Percentiles rank a stretch among this genome's conserved stretches.
These are phyloP conservation scores for Scleropages formosus DNA, from an alignment of 2,797 vertebrate genomes.

Conservation along the genomic window DNA sequence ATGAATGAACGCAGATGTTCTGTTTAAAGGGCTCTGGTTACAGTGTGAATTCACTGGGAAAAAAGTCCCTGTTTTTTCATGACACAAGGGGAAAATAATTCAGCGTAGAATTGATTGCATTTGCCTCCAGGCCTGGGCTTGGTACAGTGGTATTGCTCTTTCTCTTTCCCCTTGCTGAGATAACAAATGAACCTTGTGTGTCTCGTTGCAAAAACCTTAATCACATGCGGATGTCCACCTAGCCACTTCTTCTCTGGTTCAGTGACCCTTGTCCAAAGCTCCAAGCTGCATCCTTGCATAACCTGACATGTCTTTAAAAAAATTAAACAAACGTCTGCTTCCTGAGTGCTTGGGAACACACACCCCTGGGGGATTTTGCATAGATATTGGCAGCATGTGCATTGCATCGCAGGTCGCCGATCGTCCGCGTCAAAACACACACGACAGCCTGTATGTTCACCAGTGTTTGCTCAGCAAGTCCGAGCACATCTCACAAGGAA, in stretches of 20 bases:
- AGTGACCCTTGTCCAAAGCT: constrained; percentile 1
- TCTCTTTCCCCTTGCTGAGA: background rate
- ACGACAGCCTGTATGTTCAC: constrained; percentile 39
- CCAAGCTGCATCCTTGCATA: background rate
- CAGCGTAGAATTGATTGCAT: background rate
- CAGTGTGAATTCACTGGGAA: background rate
- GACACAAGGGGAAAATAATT: background rate
- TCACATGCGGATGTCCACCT: constrained; percentile 1
- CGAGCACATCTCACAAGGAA: background rate
- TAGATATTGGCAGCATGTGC: constrained; percentile 55
- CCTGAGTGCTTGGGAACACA: constrained; percentile 10
- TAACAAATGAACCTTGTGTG: constrained; percentile 15
- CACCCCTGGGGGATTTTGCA: constrained; percentile 39
- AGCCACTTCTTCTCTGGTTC: background rate
- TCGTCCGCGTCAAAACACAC: constrained; percentile 45
- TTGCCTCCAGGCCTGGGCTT: background rate
- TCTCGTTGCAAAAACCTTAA: background rate
- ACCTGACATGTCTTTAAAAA: constrained; percentile 6
- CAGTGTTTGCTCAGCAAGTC: constrained; percentile 35
- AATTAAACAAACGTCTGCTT: background rate
- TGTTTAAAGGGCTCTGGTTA: background rate
- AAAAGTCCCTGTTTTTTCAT: constrained; percentile 16
- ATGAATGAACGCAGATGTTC: too few relatives aligned
- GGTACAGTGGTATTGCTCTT: background rate
- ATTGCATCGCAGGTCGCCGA: constrained; percentile 35